Evolutionary conservation across 2,888 invertebrate genomes (phyloP).

Genomic region (Eupsilia transversa): DNA sequence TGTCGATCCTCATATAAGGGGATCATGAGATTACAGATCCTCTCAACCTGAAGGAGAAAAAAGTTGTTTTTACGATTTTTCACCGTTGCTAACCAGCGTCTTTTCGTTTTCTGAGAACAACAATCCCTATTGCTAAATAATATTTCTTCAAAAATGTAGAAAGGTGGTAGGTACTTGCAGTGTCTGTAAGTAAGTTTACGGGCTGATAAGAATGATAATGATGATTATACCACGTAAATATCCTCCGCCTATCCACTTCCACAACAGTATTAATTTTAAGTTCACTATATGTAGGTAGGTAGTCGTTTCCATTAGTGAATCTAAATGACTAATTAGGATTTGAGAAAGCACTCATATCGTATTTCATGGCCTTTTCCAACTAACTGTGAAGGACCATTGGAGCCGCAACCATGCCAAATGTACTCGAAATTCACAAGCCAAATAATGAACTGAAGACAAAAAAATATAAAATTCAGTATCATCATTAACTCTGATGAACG

Average conservation of each 20-base stretch:
- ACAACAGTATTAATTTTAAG: constrained; percentile 42
- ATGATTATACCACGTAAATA: constrained; percentile 11
- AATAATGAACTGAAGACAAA: constrained; percentile 44
- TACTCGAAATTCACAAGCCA: constrained; percentile 19
- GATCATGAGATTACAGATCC: not conserved
- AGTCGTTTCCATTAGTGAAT: constrained; percentile 36
- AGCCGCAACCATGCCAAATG: constrained; percentile 46
- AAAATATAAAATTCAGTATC: constrained; percentile 12
- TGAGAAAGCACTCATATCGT: constrained; percentile 59
- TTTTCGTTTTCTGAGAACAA: not conserved
- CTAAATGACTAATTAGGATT: constrained; percentile 54
- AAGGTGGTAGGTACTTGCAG: no score
- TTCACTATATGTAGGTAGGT: constrained; percentile 7
- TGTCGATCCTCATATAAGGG: not conserved
- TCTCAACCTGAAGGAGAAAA: not conserved
- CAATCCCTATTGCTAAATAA: not conserved
- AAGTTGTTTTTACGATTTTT: not conserved
- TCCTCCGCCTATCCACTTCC: constrained; percentile 9
- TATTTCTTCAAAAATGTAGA: not conserved
- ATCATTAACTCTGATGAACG: constrained; percentile 21
- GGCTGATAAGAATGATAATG: constrained; percentile 25
- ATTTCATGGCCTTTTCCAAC: constrained; percentile 54
- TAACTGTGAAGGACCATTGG: constrained; percentile 42
- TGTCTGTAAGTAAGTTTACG: constrained; percentile 1
- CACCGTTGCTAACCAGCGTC: no score